Evolutionary conservation across 2,888 invertebrate genomes (phyloP), one percentile per base, ranked within the genome.

Genomic region (Perithous albicinctus): DNA sequence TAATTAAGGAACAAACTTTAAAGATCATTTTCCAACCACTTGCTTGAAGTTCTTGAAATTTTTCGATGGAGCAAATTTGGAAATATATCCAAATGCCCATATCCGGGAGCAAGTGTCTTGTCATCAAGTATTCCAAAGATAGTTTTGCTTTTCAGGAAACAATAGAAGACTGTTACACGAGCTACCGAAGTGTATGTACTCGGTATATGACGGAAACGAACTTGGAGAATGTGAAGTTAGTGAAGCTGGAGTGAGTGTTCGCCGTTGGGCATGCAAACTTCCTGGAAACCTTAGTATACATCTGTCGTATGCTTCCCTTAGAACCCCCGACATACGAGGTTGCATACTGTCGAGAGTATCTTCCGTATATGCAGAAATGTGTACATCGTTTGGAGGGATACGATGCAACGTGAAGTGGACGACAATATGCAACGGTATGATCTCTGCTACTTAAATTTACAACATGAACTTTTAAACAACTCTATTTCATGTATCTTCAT

Each of bases 111-210:
- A 23, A 41, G 8, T 64, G n/a, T 64, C 43, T 41, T 64, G 64
- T 64, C 43, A 69, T 23, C 26, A 54, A n/a, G 38, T 69, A 54
- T 20, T 38, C 15, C 41, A 20, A 54, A n/a, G 38, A 51, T 69
- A 54, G 69, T 38, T 69, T 23, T 23, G 38, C 69, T 54, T 69
- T 54, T 51, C 23, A 32, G 69, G 69, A 54, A 69, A 69, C 69
- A 69, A 69, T 69, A 54, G 38, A 54, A 38, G 38, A 69, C 54
- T 38, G 38, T 54, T 54, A 38, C 54, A 38, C 38, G 41, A 35
- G 12, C 15, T n/a, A 0, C 12, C 29, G 29, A n/a, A 15, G 23
- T 23, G 38, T 23, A 35, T 15, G 35, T 20, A 18, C 18, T 18
- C 59, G 18, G 18, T n/a, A 23, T 56, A 38, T 20, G 38, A 51